These are phyloP conservation scores for Triplophysa dalaica DNA, from an alignment of 2,113 vertebrate species.

Conservation along the genomic window DNA sequence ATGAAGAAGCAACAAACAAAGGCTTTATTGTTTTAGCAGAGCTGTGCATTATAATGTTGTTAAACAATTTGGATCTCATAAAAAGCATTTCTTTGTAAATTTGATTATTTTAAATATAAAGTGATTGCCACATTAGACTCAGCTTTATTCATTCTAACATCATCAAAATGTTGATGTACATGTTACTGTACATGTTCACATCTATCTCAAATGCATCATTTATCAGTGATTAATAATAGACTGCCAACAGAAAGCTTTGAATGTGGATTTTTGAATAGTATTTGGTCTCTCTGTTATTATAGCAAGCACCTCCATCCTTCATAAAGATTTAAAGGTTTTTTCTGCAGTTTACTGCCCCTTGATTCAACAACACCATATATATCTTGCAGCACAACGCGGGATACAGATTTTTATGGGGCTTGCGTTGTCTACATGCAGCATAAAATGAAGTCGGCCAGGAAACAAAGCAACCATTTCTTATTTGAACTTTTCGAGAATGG, in stretches of 20 bases:
- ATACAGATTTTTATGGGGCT: conserved; percentile 10
- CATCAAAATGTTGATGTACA: not conserved
- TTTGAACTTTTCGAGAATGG: conserved; percentile 11
- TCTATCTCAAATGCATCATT: not conserved
- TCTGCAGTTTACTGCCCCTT: conserved; percentile 4
- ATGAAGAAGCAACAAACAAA: too few species aligned
- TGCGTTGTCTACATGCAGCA: conserved; percentile 15
- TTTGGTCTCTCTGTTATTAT: conserved; percentile 28
- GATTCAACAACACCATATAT: conserved; percentile 22
- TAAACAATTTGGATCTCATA: not conserved
- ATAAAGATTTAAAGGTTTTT: conserved; percentile 41
- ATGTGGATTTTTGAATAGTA: conserved; percentile 29
- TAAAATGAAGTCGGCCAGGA: conserved; percentile 15
- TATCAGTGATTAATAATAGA: not conserved
- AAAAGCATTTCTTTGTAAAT: too few species aligned
- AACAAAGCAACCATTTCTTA: conserved; percentile 12
- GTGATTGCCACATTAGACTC: not conserved
- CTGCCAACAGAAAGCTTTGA: not conserved
- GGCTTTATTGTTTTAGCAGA: too few species aligned
- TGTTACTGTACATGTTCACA: not conserved
- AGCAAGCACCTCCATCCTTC: conserved; percentile 39
- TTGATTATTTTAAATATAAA: too few species aligned
- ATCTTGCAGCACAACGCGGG: conserved; percentile 12
- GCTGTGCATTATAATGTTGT: not conserved
- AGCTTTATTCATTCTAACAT: not conserved